These are phyloP conservation scores for Ctenochaetus hawaiiensis DNA, from an alignment of 2,797 vertebrate genomes.

Conservation along the genomic window DNA sequence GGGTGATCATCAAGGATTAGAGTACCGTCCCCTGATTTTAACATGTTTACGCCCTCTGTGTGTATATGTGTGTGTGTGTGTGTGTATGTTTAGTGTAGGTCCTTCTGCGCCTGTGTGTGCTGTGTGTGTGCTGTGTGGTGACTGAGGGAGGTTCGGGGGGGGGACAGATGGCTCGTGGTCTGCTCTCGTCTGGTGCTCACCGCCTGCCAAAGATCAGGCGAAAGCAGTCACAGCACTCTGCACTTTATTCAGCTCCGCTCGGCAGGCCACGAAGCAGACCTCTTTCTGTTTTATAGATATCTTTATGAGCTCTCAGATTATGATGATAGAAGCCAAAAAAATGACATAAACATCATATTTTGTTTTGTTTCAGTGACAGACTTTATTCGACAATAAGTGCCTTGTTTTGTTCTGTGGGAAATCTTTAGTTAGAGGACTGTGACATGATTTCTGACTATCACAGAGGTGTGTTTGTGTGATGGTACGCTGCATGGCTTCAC, in stretches of 20 bases:
- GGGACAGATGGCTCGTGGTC: conserved; percentile 81
- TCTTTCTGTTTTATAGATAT: conserved; percentile 50
- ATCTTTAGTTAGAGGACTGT: conserved; percentile 12
- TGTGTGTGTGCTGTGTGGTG: conserved; percentile 33
- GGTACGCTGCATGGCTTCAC: background rate
- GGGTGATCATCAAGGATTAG: conserved; percentile 36
- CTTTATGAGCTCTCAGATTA: conserved; percentile 47
- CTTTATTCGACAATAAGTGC: conserved; percentile 19
- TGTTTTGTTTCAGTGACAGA: conserved; percentile 36
- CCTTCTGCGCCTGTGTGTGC: conserved; percentile 28
- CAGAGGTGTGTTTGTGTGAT: conserved; percentile 14
- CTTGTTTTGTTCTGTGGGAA: conserved; percentile 25
- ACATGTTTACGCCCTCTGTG: conserved; percentile 51
- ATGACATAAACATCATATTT: conserved; percentile 45
- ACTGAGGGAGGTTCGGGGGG: conserved; percentile 48
- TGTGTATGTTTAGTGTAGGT: conserved; percentile 30
- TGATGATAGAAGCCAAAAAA: conserved; percentile 21
- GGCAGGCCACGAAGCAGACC: conserved; percentile 46
- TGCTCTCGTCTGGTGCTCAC: conserved; percentile 74
- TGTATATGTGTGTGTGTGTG: background rate
- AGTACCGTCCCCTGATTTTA: conserved; percentile 47
- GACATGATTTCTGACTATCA: conserved; percentile 2
- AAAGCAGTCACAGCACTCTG: conserved; percentile 60
- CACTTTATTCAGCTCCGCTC: conserved; percentile 40
- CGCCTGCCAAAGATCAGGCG: conserved; percentile 79